Evolutionary conservation across 1,140 invertebrate genomes (phyloP).

Genomic region (Dendroctonus valens): DNA sequence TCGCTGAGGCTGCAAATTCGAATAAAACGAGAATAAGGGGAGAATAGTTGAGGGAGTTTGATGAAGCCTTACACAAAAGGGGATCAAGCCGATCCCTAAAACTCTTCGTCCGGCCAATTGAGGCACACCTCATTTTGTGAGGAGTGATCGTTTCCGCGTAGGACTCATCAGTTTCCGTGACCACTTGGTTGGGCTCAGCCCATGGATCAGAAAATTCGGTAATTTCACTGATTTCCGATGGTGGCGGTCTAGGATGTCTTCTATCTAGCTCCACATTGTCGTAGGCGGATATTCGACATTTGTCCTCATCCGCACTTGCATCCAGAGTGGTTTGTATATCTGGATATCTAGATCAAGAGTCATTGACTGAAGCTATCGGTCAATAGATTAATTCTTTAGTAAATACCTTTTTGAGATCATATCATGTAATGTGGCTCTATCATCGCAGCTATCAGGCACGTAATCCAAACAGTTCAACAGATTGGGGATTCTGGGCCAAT

Average conservation of each 20-base stretch:
- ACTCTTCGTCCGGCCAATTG: conserved; percentile 63
- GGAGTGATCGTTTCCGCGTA: conserved; percentile 40
- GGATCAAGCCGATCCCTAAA: conserved; percentile 73
- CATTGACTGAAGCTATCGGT: background rate
- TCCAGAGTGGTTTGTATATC: conserved; percentile 45
- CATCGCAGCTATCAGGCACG: conserved; percentile 54
- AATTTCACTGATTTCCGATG: conserved; percentile 47
- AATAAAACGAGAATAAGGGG: conserved; percentile 6
- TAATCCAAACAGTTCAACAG: conserved; percentile 43
- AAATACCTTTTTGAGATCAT: conserved; percentile 68
- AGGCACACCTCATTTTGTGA: conserved; percentile 43
- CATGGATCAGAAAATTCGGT: conserved; percentile 50
- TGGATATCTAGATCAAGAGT: conserved; percentile 40
- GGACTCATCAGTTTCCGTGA: conserved; percentile 44
- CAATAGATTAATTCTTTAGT: background rate
- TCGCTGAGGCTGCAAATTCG: conserved; percentile 61
- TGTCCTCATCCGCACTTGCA: conserved; percentile 36
- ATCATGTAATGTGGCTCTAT: conserved; percentile 68
- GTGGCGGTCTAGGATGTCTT: conserved; percentile 41
- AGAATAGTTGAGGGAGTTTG: background rate
- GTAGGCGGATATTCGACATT: conserved; percentile 67
- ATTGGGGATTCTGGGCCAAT: conserved; percentile 44
- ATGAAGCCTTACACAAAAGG: conserved; percentile 61
- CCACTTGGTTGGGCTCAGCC: conserved; percentile 44
- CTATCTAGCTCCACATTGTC: conserved; percentile 66